phyloP scores from a whole-genome alignment of 2,888 invertebrate genomes.

The Metalampra italica region DNA sequence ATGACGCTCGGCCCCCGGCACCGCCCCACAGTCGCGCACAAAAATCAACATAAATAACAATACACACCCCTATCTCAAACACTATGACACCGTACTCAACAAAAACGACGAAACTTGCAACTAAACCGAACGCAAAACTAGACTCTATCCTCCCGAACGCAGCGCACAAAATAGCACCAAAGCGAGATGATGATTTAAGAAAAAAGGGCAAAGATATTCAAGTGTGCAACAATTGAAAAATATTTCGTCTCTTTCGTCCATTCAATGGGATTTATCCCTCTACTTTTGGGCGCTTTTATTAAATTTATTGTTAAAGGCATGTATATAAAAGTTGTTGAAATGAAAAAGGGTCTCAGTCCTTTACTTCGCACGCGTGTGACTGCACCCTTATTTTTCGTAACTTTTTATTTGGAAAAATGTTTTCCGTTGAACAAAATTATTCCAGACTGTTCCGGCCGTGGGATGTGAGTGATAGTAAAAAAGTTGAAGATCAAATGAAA shows the following conservation, averaged over 20 bases:
- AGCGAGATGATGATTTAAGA: constrained; percentile 12
- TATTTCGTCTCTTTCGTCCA: constrained; percentile 74
- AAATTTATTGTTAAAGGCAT: constrained; percentile 76
- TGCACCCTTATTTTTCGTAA: constrained; percentile 28
- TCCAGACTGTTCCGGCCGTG: constrained; percentile 81
- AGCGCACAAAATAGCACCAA: constrained; percentile 24
- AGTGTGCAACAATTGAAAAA: constrained; percentile 78
- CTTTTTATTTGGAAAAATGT: constrained; percentile 48
- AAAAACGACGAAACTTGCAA: constrained; percentile 27
- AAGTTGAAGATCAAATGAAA: constrained; percentile 19
- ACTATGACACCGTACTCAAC: constrained; percentile 42
- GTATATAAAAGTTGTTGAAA: constrained; percentile 75
- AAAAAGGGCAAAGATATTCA: constrained; percentile 30
- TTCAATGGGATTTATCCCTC: constrained; percentile 69
- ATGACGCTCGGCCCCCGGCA: constrained; percentile 61
- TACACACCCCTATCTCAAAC: constrained; percentile 76
- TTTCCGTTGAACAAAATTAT: constrained; percentile 56
- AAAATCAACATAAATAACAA: constrained; percentile 78
- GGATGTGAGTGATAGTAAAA: constrained; percentile 69
- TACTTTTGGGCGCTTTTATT: constrained; percentile 67
- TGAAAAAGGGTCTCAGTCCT: constrained; percentile 67
- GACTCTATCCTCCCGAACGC: constrained; percentile 14
- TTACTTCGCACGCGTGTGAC: constrained; percentile 50
- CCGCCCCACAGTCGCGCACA: constrained; percentile 68
- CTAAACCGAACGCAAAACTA: constrained; percentile 19